These are phyloP conservation scores for Diplosoma virens DNA, from an alignment of 23 tunicate genomes.

Conservation along the genomic window DNA sequence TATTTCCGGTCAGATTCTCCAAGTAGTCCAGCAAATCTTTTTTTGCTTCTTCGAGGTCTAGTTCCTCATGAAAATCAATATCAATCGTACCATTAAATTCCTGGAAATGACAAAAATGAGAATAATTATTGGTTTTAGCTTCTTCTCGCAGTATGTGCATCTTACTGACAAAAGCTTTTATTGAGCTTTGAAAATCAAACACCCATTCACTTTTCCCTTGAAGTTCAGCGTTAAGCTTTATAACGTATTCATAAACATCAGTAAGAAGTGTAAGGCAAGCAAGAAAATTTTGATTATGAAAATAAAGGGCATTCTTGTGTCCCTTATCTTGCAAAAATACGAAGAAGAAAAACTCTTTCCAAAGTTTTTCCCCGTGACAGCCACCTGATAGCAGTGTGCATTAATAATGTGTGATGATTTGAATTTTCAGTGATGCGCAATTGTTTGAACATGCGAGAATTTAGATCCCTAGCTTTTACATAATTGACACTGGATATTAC, in stretches of 20 bases:
- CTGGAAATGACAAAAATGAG: too few relatives aligned
- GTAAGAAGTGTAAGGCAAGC: slow-evolving; percentile 16
- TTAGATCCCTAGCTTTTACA: too few relatives aligned
- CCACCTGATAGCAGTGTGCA: not conserved
- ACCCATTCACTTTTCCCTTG: not conserved
- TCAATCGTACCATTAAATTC: too few relatives aligned
- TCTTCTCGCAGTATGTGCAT: too few relatives aligned
- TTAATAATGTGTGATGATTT: slow-evolving; percentile 1
- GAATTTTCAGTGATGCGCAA: slow-evolving; percentile 4
- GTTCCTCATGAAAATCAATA: too few relatives aligned
- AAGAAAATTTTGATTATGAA: slow-evolving; percentile 12
- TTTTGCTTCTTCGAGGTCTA: too few relatives aligned
- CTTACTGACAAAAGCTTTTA: slow-evolving; percentile 31
- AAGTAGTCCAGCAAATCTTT: too few relatives aligned
- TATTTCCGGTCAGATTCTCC: too few relatives aligned
- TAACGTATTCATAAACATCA: not conserved
- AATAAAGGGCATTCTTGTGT: slow-evolving; percentile 8
- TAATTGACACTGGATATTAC: too few relatives aligned
- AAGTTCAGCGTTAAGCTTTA: slow-evolving; percentile 10
- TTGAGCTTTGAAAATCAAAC: slow-evolving; percentile 37
- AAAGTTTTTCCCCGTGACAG: not conserved
- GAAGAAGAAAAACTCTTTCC: slow-evolving; percentile 1
- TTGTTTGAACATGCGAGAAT: not conserved
- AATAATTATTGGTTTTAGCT: too few relatives aligned
- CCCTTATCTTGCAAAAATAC: slow-evolving; percentile 10